phyloP scores from a whole-genome alignment of 1,140 invertebrate genomes.

The Formica exsecta region DNA sequence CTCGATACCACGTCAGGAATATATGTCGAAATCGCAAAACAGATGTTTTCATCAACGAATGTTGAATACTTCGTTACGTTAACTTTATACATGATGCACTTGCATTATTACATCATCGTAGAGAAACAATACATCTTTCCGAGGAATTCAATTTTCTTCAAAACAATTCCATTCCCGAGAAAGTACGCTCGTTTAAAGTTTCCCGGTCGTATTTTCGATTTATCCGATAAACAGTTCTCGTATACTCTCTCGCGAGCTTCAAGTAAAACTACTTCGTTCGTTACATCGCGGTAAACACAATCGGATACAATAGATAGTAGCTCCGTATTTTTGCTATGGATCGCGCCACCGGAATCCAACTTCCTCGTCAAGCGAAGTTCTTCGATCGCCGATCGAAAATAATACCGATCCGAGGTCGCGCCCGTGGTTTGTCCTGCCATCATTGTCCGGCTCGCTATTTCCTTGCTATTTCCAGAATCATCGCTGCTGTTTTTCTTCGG shows the following conservation, averaged over 20 bases:
- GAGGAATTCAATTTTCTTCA: neutral
- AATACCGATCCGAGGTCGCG: neutral
- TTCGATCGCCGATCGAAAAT: slow-evolving; percentile 23
- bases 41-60: neutral
- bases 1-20: neutral
- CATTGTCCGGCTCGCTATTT: slow-evolving; percentile 37
- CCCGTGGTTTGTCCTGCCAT: neutral
- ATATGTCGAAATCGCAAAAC: neutral
- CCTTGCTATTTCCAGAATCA: slow-evolving; percentile 37
- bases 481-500: neutral
- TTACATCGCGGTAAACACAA: slow-evolving; percentile 4
- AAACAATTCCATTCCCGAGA: slow-evolving; percentile 10
- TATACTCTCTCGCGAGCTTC: neutral
- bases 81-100: neutral
- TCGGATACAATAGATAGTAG: slow-evolving; percentile 1
- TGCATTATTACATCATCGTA: neutral
- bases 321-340: neutral
- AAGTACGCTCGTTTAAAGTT: slow-evolving; percentile 33
- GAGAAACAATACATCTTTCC: neutral
- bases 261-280: slow-evolving; percentile 4
- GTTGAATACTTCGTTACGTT: neutral
- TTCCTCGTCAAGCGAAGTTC: neutral
- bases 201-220: slow-evolving; percentile 30
- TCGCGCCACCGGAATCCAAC: neutral
- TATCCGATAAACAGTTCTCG: slow-evolving; percentile 38